Percentiles rank a stretch among this genome's conserved stretches.
phyloP scores from a whole-genome alignment of 2,797 vertebrate genomes.

The Cyclopterus lumpus region DNA sequence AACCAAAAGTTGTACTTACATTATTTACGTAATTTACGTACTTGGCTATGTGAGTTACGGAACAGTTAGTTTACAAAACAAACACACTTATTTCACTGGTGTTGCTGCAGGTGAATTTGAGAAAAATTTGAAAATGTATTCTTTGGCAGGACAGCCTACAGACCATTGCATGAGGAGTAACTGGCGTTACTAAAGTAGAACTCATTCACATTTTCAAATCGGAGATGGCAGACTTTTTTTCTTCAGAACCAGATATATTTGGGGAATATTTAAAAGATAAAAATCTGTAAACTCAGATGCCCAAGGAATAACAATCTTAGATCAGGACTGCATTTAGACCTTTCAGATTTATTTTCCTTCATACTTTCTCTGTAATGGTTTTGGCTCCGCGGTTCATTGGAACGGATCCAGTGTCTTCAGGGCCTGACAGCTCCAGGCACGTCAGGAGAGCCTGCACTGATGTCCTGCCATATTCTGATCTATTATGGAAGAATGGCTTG shows the following conservation, averaged over 20 bases:
- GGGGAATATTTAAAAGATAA: too few relatives aligned
- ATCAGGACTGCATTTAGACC: neutral
- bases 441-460: slow-evolving; percentile 44
- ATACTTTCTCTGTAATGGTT: slow-evolving; percentile 40
- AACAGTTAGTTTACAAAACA: too few relatives aligned
- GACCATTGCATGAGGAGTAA: neutral
- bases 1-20: too few relatives aligned
- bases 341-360: neutral
- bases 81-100: neutral
- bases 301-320: too few relatives aligned
- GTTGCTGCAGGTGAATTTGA: neutral
- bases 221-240: too few relatives aligned
- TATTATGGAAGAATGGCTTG: slow-evolving; percentile 57
- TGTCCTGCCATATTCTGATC: slow-evolving; percentile 58
- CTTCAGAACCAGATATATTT: too few relatives aligned
- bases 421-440: slow-evolving; percentile 51
- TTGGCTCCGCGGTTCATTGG: slow-evolving; percentile 21
- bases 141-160: neutral
- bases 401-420: slow-evolving; percentile 37
- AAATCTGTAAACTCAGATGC: too few relatives aligned
- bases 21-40: too few relatives aligned
- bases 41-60: too few relatives aligned
- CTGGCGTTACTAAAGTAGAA: too few relatives aligned
- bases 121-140: neutral
- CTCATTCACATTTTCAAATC: neutral